Evolutionary conservation across 2,888 invertebrate genomes (phyloP).

Genomic region (Plebejus melissa): DNA sequence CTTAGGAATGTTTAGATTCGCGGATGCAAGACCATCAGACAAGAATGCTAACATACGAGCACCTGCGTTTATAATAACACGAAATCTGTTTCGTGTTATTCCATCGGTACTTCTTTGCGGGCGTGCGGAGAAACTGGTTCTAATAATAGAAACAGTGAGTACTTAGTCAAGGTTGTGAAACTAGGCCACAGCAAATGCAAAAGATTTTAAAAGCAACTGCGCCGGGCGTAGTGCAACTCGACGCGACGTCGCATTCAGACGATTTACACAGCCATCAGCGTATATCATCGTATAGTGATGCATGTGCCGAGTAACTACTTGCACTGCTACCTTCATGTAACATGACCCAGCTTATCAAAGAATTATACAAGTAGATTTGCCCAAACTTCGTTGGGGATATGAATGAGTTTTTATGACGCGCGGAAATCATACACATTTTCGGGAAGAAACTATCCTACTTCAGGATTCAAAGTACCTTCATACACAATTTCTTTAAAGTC

Average conservation of each 20-base stretch:
- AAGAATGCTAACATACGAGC: constrained; percentile 18
- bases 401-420: too few species aligned
- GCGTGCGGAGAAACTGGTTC: constrained; percentile 53
- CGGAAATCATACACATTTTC: too few species aligned
- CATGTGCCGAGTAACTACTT: neutral
- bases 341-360: neutral
- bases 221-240: constrained; percentile 36
- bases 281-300: neutral
- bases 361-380: neutral
- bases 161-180: constrained; percentile 67
- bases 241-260: constrained; percentile 14
- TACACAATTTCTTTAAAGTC: too few species aligned
- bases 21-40: neutral
- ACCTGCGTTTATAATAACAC: constrained; percentile 28
- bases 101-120: constrained; percentile 47
- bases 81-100: constrained; percentile 38
- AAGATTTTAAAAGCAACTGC: constrained; percentile 44
- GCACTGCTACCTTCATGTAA: neutral
- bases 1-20: neutral
- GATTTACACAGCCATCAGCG: neutral
- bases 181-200: constrained; percentile 58
- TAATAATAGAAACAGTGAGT: constrained; percentile 63
- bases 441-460: too few species aligned
- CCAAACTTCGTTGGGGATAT: too few species aligned
- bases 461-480: too few species aligned